Base-by-base conservation (phyloP, 1,140 invertebrate species). In the Drosophila gunungcola region DNA sequence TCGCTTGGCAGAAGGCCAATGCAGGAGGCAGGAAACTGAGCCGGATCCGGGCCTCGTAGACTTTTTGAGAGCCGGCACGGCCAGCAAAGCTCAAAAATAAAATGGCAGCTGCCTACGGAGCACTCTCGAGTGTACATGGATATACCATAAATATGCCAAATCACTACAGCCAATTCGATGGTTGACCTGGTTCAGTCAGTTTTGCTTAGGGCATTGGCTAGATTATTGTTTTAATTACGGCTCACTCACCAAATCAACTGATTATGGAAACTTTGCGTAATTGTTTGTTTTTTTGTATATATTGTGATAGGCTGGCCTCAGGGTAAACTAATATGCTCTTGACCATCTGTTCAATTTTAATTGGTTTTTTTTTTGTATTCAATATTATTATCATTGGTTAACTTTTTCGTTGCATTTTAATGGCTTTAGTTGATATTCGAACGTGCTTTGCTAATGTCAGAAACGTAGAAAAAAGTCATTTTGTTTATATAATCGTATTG, bases 91-190 rank as follows among this genome's bases (percentile, higher is more conserved):
- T 49, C 45, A 82, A 64, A 61, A 61, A 64, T 51, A 51, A 72
- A 86, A 73, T 67, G 46, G 32, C 60, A 61, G 58, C 58, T 42
- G 73, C 61, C 52, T 74, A 43, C 65, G 48, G 42, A 57, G 73
- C 55, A 67, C 62, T 78, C 48, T 32, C 13, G n/a, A 70, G 61
- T 51, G 13, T 60, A 21, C 16, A 16, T 62, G 72, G 41, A 81
- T 62, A 75, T 75, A 43, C 75, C 65, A 88, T 88, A 86, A 86
- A 73, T 73, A 79, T 88, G 75, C 60, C 78, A 81, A 75, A 60
- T 63, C 64, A 53, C 51, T 55, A 58, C 39, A 58, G 67, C 32
- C 48, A 69, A 69, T 57, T 78, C 63, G 41, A 65, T 62, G 32
- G 52, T 88, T 80, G 80, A 79, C 79, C 73, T 49, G 69, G 65